phyloP scores from a whole-genome alignment of 2,113 vertebrate species.

The Myrmophylax atrothorax region DNA sequence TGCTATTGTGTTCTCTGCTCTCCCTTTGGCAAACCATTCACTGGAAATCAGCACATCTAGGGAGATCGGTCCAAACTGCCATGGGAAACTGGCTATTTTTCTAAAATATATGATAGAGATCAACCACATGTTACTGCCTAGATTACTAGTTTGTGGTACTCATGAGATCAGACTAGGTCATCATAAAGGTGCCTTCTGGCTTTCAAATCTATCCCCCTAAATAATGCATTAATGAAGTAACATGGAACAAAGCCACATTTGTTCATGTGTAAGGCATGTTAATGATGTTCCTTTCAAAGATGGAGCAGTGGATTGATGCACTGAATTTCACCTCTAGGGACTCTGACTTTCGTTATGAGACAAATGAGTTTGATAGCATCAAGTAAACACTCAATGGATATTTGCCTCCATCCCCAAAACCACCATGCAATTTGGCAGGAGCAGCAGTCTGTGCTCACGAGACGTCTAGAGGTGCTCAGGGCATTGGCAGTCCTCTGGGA shows the following conservation, averaged over 20 bases:
- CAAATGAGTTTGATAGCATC: slow-evolving; percentile 64
- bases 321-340: slow-evolving; percentile 67
- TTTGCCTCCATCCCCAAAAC: slow-evolving; percentile 36
- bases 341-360: slow-evolving; percentile 54
- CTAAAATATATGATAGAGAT: slow-evolving; percentile 49
- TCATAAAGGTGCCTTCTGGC: slow-evolving; percentile 61
- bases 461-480: slow-evolving; percentile 42
- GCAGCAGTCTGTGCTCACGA: slow-evolving; percentile 38
- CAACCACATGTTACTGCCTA: slow-evolving; percentile 54
- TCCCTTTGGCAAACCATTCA: slow-evolving; percentile 17
- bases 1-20: slow-evolving; percentile 16
- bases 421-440: slow-evolving; percentile 39
- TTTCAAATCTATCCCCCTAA: slow-evolving; percentile 41
- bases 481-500: slow-evolving; percentile 25
- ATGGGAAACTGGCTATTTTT: slow-evolving; percentile 64
- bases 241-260: slow-evolving; percentile 55
- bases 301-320: slow-evolving; percentile 41
- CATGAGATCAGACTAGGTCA: slow-evolving; percentile 66
- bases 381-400: slow-evolving; percentile 41
- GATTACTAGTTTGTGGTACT: slow-evolving; percentile 37
- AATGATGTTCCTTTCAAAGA: slow-evolving; percentile 53
- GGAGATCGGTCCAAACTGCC: slow-evolving; percentile 54
- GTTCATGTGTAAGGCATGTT: slow-evolving; percentile 61
- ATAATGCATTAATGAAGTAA: slow-evolving; percentile 62
- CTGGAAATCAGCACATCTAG: slow-evolving; percentile 48